Conservation (phyloP, 1,140 invertebrate species). For the Ceratitis capitata region DNA sequence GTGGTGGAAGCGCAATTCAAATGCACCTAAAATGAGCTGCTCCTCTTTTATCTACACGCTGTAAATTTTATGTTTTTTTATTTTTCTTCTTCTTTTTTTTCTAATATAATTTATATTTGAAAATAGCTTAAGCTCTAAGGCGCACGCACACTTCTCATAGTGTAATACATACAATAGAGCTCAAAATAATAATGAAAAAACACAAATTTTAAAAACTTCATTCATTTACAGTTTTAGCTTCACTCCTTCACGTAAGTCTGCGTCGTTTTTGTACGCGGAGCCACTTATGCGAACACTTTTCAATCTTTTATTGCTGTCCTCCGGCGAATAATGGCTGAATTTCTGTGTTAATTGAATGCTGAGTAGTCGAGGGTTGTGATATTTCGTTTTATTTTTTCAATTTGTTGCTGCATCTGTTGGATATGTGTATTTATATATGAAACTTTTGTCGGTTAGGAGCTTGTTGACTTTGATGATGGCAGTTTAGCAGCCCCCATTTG, state of each 20-base stretch:
- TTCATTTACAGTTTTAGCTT: not conserved
- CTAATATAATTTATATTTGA: not conserved
- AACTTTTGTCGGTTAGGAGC: not conserved
- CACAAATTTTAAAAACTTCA: not conserved
- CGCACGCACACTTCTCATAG: not conserved
- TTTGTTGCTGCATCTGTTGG: not conserved
- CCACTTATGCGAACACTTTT: not conserved
- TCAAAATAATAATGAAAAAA: not conserved
- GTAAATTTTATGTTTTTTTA: too few species aligned
- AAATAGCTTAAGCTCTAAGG: not conserved
- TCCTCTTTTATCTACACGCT: not conserved
- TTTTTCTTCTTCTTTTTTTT: not conserved
- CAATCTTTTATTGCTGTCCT: not conserved
- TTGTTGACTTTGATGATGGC: constrained; percentile 14
- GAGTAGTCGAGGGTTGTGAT: not conserved
- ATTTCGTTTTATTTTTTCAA: not conserved
- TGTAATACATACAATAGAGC: not conserved
- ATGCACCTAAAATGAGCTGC: not conserved
- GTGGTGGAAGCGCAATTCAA: not conserved
- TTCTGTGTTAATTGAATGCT: constrained; percentile 11
- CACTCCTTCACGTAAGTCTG: not conserved
- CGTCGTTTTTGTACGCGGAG: not conserved
- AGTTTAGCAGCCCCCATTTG: not conserved
- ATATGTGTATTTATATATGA: too few species aligned
- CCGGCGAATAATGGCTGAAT: not conserved